Evolutionary conservation across 2,797 vertebrate species (phyloP), one percentile per base, ranked within the genome.

Genomic region (Nyctibius grandis): DNA sequence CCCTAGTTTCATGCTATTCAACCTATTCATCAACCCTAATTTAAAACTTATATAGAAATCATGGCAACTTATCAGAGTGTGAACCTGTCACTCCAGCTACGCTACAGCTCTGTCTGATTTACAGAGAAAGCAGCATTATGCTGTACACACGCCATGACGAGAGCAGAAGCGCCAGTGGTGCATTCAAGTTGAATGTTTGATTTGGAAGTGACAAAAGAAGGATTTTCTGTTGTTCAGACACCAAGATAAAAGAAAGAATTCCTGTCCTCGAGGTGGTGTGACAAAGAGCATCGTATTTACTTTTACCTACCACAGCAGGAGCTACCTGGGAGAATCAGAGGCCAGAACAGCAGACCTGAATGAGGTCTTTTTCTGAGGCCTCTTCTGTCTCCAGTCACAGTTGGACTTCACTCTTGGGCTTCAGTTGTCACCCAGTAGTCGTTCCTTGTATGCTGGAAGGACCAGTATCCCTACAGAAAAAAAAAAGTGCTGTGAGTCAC

Each of bases 191-290:
- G 51, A 89, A 44, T 59, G 29, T 59, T 94, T 73, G 19, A 33
- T 73, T 79, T 85, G 40, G 22, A 89, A 57, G 5, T 29, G 51
- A 73, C 64, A 59, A 60, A 76, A 84, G 45, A 61, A 73, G 31
- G 38, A 12, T 33, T 80, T 56, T 80, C 56, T 76, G 22, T 47
- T 85, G 33, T 50, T 84, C 67, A 75, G 53, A 26, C 18, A 68
- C 6, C 16, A 68, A 5, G 6, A 42, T 73, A 50, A 70, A 57
- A 5, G 12, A 44, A 85, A 78, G 15, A 65, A 69, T 88, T 87
- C 3, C 1, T 36, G 0, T 50, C 50, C 23, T 68, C 0, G 0
- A 17, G 18, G 11, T 47, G 26, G 15, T 42, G 29, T n/a, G 36
- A 60, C 40, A 59, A 56, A 82, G 13, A 77, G 7, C 23, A 31